phyloP scores from a whole-genome alignment of 2,113 vertebrate genomes.

The Recurvirostra avosetta region DNA sequence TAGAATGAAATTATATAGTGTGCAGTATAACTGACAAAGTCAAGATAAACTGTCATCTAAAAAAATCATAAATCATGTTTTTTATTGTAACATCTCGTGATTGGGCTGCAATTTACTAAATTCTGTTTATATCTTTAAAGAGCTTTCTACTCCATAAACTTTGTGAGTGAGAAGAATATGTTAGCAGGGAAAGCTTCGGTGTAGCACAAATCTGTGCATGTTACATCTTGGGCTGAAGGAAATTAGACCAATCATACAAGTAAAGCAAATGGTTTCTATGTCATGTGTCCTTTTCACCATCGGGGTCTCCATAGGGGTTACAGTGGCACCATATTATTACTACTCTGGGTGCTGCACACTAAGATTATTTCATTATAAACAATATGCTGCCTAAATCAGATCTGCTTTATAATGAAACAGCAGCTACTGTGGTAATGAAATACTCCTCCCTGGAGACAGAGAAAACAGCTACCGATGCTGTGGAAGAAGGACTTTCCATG shows the following conservation, averaged over 20 bases:
- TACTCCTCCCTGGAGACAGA: not conserved
- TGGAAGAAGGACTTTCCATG: not conserved
- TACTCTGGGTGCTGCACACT: not conserved
- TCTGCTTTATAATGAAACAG: not conserved
- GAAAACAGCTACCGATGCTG: not conserved
- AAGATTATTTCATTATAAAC: not conserved
- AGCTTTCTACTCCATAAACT: not conserved
- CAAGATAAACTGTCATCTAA: not conserved
- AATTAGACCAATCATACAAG: not conserved
- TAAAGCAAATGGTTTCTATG: not conserved
- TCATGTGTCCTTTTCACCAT: not conserved
- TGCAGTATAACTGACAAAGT: slow-evolving; percentile 21
- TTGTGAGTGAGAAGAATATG: not conserved
- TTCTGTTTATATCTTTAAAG: slow-evolving; percentile 1
- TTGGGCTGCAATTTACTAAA: not conserved
- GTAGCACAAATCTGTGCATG: not conserved
- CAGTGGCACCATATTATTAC: not conserved
- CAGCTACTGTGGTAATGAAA: not conserved
- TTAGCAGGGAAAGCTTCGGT: not conserved
- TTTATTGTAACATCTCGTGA: not conserved
- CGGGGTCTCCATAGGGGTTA: not conserved
- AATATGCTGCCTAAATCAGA: not conserved
- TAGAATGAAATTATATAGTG: not conserved
- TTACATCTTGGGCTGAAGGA: not conserved
- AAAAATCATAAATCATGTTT: not conserved